phyloP scores from a whole-genome alignment of 1,140 invertebrate species.

The Acyrthosiphon pisum region DNA sequence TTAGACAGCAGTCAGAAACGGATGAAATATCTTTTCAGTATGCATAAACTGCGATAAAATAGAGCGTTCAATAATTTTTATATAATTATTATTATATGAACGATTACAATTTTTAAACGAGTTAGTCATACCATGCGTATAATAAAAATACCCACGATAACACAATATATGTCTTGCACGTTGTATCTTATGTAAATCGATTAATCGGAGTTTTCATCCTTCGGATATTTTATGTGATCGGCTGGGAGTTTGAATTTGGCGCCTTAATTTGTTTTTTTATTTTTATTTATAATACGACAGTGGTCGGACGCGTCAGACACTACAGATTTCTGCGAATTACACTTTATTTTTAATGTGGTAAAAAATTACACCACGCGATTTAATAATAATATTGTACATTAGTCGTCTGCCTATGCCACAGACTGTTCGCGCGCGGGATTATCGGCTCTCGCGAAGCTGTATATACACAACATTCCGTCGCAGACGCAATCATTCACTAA shows the following conservation, averaged over 20 bases:
- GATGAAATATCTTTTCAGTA: not conserved
- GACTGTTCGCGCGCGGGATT: not conserved
- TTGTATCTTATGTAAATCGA: not conserved
- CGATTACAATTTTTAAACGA: not conserved
- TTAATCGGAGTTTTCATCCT: not conserved
- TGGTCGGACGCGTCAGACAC: not conserved
- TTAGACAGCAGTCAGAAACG: not conserved
- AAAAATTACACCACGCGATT: not conserved
- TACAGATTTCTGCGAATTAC: not conserved
- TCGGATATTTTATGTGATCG: not conserved
- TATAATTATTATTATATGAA: not conserved
- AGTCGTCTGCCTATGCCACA: not conserved
- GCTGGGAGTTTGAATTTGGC: not conserved
- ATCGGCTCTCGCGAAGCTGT: not conserved
- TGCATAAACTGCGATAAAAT: not conserved
- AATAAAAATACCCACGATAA: no score
- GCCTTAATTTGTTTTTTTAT: not conserved
- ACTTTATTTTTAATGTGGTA: not conserved
- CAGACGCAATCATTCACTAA: constrained; percentile 43
- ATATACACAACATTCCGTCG: constrained; percentile 31
- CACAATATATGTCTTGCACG: not conserved
- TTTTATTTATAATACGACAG: not conserved
- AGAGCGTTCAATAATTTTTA: not conserved
- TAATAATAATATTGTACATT: not conserved
- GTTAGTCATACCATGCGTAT: not conserved